A percentile compares a stretch with the other conserved stretches of the same genome.
These are phyloP conservation scores for Cryptotis parvus DNA, from an alignment of 2,113 vertebrate genomes.

Conservation along the genomic window DNA sequence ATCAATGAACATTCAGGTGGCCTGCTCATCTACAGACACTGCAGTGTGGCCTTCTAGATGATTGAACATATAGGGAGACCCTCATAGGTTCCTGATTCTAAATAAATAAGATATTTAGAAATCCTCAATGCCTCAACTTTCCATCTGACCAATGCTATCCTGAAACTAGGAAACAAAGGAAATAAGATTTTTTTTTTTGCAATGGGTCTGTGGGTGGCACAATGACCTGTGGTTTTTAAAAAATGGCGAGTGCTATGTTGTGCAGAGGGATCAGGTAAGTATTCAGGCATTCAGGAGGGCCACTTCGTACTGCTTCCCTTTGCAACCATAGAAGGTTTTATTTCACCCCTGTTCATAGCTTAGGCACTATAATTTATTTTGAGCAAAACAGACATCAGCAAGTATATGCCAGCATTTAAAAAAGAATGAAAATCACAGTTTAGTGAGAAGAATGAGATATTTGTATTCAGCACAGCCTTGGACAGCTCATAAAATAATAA, in stretches of 20 bases:
- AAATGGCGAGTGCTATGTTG: not conserved
- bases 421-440: not conserved
- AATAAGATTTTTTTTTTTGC: not conserved
- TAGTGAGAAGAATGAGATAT: not conserved
- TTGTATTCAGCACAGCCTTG: not conserved
- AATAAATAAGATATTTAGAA: not conserved
- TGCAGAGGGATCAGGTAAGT: too few species aligned
- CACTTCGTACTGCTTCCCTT: not conserved
- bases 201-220: not conserved
- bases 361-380: not conserved
- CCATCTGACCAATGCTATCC: not conserved
- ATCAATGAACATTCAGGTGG: not conserved
- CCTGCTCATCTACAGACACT: not conserved
- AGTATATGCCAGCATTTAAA: not conserved
- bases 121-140: not conserved
- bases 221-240: not conserved
- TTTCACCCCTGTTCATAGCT: not conserved
- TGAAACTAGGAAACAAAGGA: not conserved
- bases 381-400: not conserved
- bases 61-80: too few species aligned
- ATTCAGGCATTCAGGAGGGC: not conserved
- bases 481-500: not conserved
- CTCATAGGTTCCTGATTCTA: too few species aligned
- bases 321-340: not conserved
- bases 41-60: not conserved